Evolutionary conservation across 2,888 invertebrate species (phyloP).

Genomic region (Scrobipalpa atriplicella): DNA sequence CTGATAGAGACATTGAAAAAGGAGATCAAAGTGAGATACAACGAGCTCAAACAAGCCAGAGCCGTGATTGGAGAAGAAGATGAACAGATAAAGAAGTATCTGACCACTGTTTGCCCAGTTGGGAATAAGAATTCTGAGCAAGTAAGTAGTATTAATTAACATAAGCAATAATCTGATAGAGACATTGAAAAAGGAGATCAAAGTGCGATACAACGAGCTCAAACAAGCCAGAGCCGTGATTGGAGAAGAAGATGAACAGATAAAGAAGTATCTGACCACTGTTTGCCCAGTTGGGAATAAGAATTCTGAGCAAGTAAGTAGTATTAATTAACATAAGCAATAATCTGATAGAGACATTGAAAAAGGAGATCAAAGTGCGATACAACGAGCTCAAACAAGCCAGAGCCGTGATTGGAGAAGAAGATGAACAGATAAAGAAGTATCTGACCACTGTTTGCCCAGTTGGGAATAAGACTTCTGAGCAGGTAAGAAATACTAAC

Average conservation of each 20-base stretch:
- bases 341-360: conserved; percentile 87
- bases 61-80: conserved; percentile 77
- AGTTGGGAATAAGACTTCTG: conserved; percentile 67
- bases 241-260: conserved; percentile 72
- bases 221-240: conserved; percentile 79
- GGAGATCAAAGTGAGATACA: conserved; percentile 85
- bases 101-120: conserved; percentile 70
- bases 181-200: conserved; percentile 88
- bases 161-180: conserved; percentile 86
- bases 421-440: conserved; percentile 72
- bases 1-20: conserved; percentile 88
- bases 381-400: conserved; percentile 83
- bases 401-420: conserved; percentile 74
- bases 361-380: conserved; percentile 87
- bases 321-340: no score
- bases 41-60: conserved; percentile 82
- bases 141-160: no score
- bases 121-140: conserved; percentile 71
- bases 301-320: conserved; percentile 67
- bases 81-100: conserved; percentile 70
- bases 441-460: conserved; percentile 73
- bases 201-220: conserved; percentile 83
- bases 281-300: conserved; percentile 72
- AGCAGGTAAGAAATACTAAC: conserved; percentile 67
- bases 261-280: conserved; percentile 73